Conservation (phyloP, 1,140 invertebrate genomes). For the Drosophila nasuta region DNA sequence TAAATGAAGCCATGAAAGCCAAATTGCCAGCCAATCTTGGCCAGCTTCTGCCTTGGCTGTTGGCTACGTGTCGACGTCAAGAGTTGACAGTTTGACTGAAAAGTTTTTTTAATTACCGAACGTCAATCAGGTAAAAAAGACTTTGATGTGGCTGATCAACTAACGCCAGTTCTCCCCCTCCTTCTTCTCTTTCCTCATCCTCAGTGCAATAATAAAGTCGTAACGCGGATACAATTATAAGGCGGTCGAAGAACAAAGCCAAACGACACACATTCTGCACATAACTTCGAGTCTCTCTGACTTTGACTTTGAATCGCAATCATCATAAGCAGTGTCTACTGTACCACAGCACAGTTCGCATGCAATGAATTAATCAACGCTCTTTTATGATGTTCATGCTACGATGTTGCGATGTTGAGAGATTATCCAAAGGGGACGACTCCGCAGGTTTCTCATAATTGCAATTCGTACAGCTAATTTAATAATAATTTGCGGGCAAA, state of each 20-base stretch:
- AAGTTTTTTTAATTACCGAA: constrained; percentile 77
- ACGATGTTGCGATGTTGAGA: constrained; percentile 11
- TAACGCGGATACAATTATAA: constrained; percentile 82
- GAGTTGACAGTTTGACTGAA: constrained; percentile 78
- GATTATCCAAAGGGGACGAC: constrained; percentile 16
- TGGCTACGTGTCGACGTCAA: constrained; percentile 57
- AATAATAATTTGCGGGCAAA: constrained; percentile 74
- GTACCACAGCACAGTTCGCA: constrained; percentile 58
- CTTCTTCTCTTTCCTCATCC: not conserved
- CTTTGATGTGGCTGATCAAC: constrained; percentile 39
- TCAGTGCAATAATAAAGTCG: constrained; percentile 71
- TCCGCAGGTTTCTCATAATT: constrained; percentile 48
- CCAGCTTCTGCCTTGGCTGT: constrained; percentile 14
- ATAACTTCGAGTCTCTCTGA: constrained; percentile 39
- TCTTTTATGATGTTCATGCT: constrained; percentile 45
- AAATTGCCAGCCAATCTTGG: constrained; percentile 48
- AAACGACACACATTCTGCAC: constrained; percentile 73
- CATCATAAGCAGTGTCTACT: constrained; percentile 39
- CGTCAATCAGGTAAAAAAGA: constrained; percentile 63
- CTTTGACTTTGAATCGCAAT: not conserved
- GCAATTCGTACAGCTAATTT: constrained; percentile 81
- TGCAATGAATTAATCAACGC: constrained; percentile 78
- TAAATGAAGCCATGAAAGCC: constrained; percentile 73
- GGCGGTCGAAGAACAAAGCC: constrained; percentile 75
- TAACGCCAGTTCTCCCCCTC: not conserved